Conservation (phyloP, 2,888 invertebrate species). For the Ormyrus nitidulus region DNA sequence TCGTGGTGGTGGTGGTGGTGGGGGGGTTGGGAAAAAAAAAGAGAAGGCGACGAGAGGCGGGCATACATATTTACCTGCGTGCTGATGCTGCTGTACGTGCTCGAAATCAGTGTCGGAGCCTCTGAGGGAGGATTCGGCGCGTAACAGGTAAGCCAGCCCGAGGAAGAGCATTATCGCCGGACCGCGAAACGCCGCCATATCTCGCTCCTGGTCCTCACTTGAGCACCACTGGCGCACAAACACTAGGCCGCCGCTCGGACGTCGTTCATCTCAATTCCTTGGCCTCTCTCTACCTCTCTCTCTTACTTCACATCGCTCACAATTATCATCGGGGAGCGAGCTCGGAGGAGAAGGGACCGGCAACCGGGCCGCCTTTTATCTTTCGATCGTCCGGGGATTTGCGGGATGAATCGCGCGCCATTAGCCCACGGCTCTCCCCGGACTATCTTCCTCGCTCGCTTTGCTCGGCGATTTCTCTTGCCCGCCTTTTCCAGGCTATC, state of each 20-base stretch:
- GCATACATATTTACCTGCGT: conserved; percentile 35
- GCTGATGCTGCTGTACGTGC: conserved; percentile 48
- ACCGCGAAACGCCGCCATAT: conserved; percentile 65
- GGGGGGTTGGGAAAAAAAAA: too few relatives aligned
- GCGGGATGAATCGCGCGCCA: conserved; percentile 56
- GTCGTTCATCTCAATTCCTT: not conserved
- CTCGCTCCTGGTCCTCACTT: conserved; percentile 48
- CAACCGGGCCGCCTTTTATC: conserved; percentile 38
- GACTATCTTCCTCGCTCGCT: not conserved
- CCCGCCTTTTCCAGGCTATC: not conserved
- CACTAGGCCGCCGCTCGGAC: not conserved
- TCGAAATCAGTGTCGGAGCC: conserved; percentile 16
- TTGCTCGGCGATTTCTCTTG: not conserved
- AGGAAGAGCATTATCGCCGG: conserved; percentile 64
- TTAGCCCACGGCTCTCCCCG: conserved; percentile 43
- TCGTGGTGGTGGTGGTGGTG: too few relatives aligned
- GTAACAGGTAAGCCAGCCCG: conserved; percentile 69
- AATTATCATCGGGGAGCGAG: conserved; percentile 21
- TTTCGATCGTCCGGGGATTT: conserved; percentile 52
- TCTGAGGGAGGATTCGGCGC: conserved; percentile 63
- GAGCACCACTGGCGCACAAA: not conserved
- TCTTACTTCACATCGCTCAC: conserved; percentile 19
- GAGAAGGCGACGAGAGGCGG: not conserved
- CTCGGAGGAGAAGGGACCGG: too few relatives aligned
- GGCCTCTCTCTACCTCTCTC: not conserved